A percentile compares a stretch with the other conserved stretches of the same genome.
Conservation (phyloP, 2,797 vertebrate genomes). For the Malurus splendens region DNA sequence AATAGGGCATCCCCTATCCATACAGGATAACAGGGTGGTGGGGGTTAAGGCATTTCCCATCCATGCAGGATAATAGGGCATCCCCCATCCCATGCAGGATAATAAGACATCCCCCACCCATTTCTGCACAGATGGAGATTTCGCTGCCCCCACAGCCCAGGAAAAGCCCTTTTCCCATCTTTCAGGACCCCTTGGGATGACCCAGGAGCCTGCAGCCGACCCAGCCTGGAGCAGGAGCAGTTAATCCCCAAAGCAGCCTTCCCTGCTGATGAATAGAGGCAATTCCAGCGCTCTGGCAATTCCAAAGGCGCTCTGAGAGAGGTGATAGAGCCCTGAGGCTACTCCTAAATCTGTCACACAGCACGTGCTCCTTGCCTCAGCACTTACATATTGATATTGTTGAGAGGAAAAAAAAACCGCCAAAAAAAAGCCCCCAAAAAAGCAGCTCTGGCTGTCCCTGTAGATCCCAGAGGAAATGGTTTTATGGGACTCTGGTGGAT, state of each 20-base stretch:
- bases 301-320: not conserved
- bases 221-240: not conserved
- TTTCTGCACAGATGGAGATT: not conserved
- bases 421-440: not conserved
- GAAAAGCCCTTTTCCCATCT: not conserved
- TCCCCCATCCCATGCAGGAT: not conserved
- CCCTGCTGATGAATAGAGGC: not conserved
- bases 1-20: not conserved
- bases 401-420: not conserved
- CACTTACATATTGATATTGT: not conserved
- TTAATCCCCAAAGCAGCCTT: not conserved
- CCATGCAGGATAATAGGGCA: not conserved
- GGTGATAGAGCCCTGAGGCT: not conserved
- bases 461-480: conserved; percentile 34
- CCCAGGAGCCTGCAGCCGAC: not conserved
- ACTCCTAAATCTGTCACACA: conserved; percentile 22
- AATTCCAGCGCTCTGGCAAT: not conserved
- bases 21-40: no score
- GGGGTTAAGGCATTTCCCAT: no score
- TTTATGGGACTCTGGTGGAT: conserved; percentile 40
- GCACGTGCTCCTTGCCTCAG: not conserved
- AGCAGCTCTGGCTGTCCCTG: conserved; percentile 14
- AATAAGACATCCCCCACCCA: not conserved
- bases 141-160: not conserved
- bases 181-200: not conserved